Base-by-base conservation (phyloP, 2,888 invertebrate species). In the Thecophora atra region DNA sequence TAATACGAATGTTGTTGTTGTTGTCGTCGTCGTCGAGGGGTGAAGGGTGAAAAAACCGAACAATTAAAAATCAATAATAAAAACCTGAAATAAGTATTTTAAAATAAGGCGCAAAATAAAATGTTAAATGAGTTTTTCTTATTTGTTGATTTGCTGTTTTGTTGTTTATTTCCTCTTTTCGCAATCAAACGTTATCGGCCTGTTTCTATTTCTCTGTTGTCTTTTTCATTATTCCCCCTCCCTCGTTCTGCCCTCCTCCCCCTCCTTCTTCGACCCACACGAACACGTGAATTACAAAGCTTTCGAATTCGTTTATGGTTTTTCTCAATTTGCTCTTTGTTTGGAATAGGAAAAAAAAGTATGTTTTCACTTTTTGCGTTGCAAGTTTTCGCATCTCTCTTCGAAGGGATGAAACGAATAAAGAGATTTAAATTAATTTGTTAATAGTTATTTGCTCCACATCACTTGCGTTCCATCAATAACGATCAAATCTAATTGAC, bases 311-410 rank as follows among this genome's bases (percentile, higher is more conserved):
- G 17, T 70, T 62, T 42, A 1, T 58, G 17, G 21, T 62, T 69
- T 70, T 70, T 42, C 47, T 69, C 15, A 51, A n/a, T 28, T 8
- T 70, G 13, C 19, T 26, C 37, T 56, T 52, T 8, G 66, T 54
- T 67, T 56, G 56, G 67, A 67, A 67, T 67, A 52, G 4, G 8
- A 47, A 21, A 64, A 26, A 6, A n/a, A n/a, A 47, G 4, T 17
- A n/a, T 13, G 19, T 67, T 67, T 67, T 67, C 54, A 21, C 30
- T 54, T 66, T 67, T 67, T 67, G 67, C 67, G 67, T 56, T 67
- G 37, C 67, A 56, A 67, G 17, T 37, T 54, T 30, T 56, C 19
- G 56, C 67, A 54, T 67, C 56, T 56, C 37, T 42, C 21, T 67
- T 67, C 37, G 37, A n/a, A n/a, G n/a, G n/a, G n/a, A n/a, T n/a